phyloP scores from a whole-genome alignment of 92 coral and sea anemone species.

The Montipora capitata region DNA sequence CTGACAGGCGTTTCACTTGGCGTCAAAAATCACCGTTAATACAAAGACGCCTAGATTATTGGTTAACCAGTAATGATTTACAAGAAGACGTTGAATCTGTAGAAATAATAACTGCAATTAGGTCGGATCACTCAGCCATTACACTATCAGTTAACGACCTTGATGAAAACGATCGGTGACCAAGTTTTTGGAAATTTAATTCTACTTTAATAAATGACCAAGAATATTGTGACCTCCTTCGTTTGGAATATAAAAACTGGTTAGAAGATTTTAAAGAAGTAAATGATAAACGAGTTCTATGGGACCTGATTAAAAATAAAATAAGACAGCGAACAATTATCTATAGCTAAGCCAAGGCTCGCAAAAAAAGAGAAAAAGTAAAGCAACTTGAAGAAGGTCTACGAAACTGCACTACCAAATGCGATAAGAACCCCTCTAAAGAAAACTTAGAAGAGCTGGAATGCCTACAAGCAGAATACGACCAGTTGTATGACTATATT shows the following conservation, averaged over 20 bases:
- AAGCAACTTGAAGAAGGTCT: conserved; percentile 27
- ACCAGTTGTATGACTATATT: conserved; percentile 19
- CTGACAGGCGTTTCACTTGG: neutral
- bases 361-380: conserved; percentile 35
- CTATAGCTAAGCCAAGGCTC: conserved; percentile 58
- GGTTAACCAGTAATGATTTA: too few species aligned
- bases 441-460: conserved; percentile 14
- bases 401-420: conserved; percentile 10
- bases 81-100: too few species aligned
- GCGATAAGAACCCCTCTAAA: too few species aligned
- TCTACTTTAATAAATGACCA: too few species aligned
- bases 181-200: too few species aligned
- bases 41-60: too few species aligned
- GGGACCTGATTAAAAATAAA: conserved; percentile 27
- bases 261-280: conserved; percentile 25
- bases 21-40: neutral
- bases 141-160: too few species aligned
- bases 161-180: neutral
- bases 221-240: conserved; percentile 7
- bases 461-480: too few species aligned
- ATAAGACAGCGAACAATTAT: conserved; percentile 14
- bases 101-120: too few species aligned
- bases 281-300: too few species aligned
- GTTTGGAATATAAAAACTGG: conserved; percentile 29
- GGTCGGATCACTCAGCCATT: too few species aligned